Evolutionary conservation across 2,797 vertebrate genomes (phyloP), one percentile per base, ranked within the genome.

Genomic region (Buphagus erythrorhynchus): DNA sequence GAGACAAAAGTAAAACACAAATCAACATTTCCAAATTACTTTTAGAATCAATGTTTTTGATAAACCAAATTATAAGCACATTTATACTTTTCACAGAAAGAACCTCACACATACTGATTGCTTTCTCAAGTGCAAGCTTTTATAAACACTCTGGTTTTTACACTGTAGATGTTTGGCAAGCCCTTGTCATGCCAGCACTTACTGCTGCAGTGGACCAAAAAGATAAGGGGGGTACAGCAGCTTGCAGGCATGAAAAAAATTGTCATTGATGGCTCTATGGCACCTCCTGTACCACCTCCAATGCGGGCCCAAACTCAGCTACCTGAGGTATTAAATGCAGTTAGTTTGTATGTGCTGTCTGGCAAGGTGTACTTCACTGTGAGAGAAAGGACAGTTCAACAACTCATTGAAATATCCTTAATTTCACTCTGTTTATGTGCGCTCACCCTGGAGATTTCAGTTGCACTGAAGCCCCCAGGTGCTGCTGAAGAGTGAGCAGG

Each of bases 131-230:
- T 14, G 22, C 59, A 61, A 66, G 38, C 12, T 68, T 86, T 77
- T 45, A 78, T 10, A 42, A 84, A 42, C 40, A 57, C 55, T 8
- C 24, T 3, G 1, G 10, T 68, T 68, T 58, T 59, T 6, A 59
- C 15, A 25, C 6, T n/a, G 12, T 2, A 35, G 28, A 67, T 59
- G 14, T 55, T 21, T 10, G 5, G 29, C 16, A 55, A 55, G 33
- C 25, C 36, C 0, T 0, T 33, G n/a, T 17, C 28, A 24, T 1
- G 25, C 35, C 29, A 38, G n/a, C n/a, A 54, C 19, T 61, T 38
- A 77, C 35, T 76, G 7, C 31, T 74, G 15, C 43, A 86, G 38
- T 7, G 2, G 48, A 62, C 28, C 40, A 68, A 35, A 45, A 79
- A 25, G 3, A 28, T 35, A 45, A 59, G 11, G 11, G 10, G 49